phyloP scores from a whole-genome alignment of 2,113 vertebrate species.

The Cheilinus undulatus region DNA sequence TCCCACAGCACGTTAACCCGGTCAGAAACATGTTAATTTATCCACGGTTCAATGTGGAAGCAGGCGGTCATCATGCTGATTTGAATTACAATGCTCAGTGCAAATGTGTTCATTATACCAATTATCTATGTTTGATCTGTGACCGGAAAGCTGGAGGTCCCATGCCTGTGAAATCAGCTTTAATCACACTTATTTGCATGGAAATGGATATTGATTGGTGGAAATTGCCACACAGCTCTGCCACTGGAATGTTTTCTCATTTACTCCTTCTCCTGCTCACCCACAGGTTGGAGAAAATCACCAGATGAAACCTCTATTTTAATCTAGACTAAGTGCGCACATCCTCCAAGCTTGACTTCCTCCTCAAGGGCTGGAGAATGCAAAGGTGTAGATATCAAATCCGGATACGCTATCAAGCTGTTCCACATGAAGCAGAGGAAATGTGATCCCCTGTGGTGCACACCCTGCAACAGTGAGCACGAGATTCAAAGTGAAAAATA shows the following conservation, averaged over 20 bases:
- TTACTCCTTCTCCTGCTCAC: constrained; percentile 1
- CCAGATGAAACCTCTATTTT: constrained; percentile 27
- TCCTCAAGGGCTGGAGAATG: background rate
- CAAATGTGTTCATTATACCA: constrained; percentile 45
- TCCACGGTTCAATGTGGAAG: constrained; percentile 12
- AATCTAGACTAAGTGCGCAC: background rate
- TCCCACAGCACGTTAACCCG: constrained; percentile 3
- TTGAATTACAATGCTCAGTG: constrained; percentile 31
- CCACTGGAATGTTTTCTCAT: constrained; percentile 22
- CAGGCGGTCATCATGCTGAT: background rate
- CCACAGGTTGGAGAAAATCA: constrained; percentile 1
- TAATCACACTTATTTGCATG: constrained; percentile 72
- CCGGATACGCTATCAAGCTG: constrained; percentile 29
- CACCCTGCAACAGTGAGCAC: constrained; percentile 27
- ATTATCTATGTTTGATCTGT: constrained; percentile 58
- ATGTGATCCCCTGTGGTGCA: constrained; percentile 29
- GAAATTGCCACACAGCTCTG: constrained; percentile 13
- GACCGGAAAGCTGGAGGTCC: constrained; percentile 27
- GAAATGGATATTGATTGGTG: constrained; percentile 67
- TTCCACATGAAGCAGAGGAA: constrained; percentile 38
- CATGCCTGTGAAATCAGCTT: constrained; percentile 61
- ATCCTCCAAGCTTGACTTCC: background rate
- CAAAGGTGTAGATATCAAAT: constrained; percentile 47
- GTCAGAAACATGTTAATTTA: constrained; percentile 19
- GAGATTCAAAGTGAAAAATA: constrained; percentile 51